phyloP scores from a whole-genome alignment of 2,888 invertebrate genomes.

The Sturmia bella region DNA sequence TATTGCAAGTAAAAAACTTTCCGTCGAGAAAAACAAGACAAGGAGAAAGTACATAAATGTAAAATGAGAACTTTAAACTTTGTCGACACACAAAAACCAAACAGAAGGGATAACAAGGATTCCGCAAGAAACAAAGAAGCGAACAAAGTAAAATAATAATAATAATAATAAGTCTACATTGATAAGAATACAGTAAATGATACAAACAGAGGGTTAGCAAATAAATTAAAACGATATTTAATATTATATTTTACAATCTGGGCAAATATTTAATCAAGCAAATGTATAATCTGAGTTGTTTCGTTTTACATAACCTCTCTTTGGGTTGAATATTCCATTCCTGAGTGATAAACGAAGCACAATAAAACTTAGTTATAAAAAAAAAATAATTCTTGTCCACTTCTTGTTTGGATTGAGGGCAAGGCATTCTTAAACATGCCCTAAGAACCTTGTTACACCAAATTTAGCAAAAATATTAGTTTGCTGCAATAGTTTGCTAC shows the following conservation, averaged over 20 bases:
- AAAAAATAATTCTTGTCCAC: neutral
- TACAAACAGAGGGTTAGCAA: neutral
- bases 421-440: constrained; percentile 26
- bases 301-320: constrained; percentile 9
- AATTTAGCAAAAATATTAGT: constrained; percentile 31
- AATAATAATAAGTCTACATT: constrained; percentile 11
- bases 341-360: neutral
- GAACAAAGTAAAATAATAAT: constrained; percentile 2
- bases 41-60: constrained; percentile 30
- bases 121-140: constrained; percentile 39
- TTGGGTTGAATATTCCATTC: neutral
- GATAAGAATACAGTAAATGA: neutral
- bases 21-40: neutral
- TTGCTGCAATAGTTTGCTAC: neutral
- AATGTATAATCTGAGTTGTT: constrained; percentile 25
- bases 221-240: constrained; percentile 17
- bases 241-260: constrained; percentile 55
- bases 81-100: constrained; percentile 21
- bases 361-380: constrained; percentile 9
- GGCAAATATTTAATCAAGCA: constrained; percentile 55
- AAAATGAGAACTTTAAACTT: constrained; percentile 64
- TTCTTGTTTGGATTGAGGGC: constrained; percentile 36
- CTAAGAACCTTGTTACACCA: constrained; percentile 41
- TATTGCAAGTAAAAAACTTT: constrained; percentile 1
- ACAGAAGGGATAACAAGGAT: constrained; percentile 56